A percentile compares a stretch with the other conserved stretches of the same genome.
These are phyloP conservation scores for Ploceus nigricollis DNA, from an alignment of 2,113 vertebrate species.

Conservation along the genomic window DNA sequence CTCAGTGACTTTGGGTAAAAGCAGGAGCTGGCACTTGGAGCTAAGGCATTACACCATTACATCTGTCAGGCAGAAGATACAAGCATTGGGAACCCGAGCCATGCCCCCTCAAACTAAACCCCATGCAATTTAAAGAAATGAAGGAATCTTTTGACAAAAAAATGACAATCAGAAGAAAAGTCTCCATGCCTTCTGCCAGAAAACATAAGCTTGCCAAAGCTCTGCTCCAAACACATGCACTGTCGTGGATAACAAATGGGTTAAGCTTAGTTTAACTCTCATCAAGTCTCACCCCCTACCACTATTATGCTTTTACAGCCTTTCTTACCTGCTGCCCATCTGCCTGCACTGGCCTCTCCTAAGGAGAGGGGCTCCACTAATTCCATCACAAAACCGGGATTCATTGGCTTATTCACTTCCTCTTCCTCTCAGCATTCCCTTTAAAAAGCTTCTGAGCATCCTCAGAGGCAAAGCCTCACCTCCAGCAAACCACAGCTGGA, in stretches of 20 bases:
- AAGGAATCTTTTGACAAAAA: neutral
- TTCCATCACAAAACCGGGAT: neutral
- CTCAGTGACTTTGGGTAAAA: neutral
- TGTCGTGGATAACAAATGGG: accelerated
- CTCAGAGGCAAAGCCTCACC: neutral
- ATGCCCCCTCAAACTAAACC: neutral
- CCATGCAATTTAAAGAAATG: neutral
- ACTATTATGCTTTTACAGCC: neutral
- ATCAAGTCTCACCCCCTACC: neutral
- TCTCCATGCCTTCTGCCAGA: neutral
- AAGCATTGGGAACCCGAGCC: neutral
- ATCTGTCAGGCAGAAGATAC: neutral
- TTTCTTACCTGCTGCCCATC: neutral
- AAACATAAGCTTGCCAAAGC: neutral
- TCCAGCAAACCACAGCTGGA: neutral
- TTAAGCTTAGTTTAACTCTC: neutral
- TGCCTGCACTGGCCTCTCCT: neutral
- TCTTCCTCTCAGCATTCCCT: neutral
- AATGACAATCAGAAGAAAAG: neutral
- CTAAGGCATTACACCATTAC: neutral
- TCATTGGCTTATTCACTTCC: neutral
- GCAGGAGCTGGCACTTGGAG: neutral
- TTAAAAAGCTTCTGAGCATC: neutral
- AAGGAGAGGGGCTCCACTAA: neutral
- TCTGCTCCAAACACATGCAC: neutral